phyloP scores from a whole-genome alignment of 2,888 invertebrate genomes.

The Andrena praecox region DNA sequence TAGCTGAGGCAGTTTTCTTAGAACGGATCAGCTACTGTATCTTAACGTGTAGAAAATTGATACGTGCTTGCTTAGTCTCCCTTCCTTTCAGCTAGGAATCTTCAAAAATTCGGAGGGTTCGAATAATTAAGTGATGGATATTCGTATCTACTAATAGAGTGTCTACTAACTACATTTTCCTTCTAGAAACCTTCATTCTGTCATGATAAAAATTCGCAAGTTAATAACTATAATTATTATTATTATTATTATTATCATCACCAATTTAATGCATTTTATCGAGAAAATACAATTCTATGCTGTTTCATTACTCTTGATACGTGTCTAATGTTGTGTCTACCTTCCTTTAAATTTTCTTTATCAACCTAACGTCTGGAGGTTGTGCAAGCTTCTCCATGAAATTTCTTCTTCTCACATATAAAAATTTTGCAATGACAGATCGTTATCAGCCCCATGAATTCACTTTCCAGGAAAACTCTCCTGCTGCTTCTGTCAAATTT shows the following conservation, averaged over 20 bases:
- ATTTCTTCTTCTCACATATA: background rate
- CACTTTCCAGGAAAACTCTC: background rate
- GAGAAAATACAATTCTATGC: background rate
- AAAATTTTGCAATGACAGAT: background rate
- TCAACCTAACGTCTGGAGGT: background rate
- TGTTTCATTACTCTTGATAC: background rate
- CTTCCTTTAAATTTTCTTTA: background rate
- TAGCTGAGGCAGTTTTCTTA: constrained; percentile 48
- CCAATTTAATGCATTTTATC: no score
- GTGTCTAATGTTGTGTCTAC: no score
- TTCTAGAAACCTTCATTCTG: no score
- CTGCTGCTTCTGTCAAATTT: background rate
- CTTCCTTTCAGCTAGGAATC: background rate
- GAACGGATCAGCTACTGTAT: constrained; percentile 26
- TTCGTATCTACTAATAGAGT: no score
- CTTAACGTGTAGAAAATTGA: background rate
- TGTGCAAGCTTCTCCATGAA: background rate
- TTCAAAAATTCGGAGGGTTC: background rate
- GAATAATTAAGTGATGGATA: background rate
- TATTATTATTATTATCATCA: no score
- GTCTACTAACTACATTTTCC: no score
- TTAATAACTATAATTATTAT: no score
- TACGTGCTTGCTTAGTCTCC: background rate
- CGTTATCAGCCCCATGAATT: background rate
- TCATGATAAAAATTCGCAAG: no score